phyloP scores from a whole-genome alignment of 53 echinoderm and acorn worm genomes.

The Echinometra lucunter region DNA sequence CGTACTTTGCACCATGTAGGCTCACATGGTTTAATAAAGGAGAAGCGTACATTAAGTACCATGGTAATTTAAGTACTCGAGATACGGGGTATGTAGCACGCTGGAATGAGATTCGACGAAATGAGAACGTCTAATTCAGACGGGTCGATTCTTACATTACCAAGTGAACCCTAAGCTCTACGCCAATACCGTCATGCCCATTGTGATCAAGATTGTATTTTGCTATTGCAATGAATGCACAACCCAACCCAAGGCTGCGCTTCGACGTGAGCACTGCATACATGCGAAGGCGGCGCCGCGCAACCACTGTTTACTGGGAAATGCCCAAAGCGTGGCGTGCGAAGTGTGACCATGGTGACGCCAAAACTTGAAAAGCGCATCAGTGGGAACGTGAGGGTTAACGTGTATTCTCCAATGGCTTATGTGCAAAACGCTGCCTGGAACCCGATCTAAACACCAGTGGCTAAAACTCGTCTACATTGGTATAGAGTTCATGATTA shows the following conservation, averaged over 20 bases:
- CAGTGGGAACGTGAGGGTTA: neutral
- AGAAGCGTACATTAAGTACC: constrained; percentile 20
- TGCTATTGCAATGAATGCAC: neutral
- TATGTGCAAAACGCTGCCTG: neutral
- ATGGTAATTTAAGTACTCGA: neutral
- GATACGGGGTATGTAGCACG: constrained; percentile 9
- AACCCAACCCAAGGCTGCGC: neutral
- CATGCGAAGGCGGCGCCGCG: neutral
- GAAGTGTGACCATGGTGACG: neutral
- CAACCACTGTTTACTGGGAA: neutral
- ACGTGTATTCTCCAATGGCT: constrained; percentile 14
- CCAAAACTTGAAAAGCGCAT: neutral
- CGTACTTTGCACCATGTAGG: neutral
- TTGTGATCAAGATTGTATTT: neutral
- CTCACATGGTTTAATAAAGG: neutral
- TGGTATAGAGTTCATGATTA: neutral
- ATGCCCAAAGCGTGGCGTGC: neutral
- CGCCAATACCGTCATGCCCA: neutral
- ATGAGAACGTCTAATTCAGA: constrained; percentile 46
- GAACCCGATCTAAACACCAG: neutral
- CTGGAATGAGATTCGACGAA: constrained; percentile 32
- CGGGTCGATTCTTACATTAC: constrained; percentile 59
- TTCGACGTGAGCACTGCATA: neutral
- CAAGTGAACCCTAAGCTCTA: constrained; percentile 40
- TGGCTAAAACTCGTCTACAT: constrained; percentile 1